Conservation (phyloP, 2,797 vertebrate genomes). For the Selene dorsalis region DNA sequence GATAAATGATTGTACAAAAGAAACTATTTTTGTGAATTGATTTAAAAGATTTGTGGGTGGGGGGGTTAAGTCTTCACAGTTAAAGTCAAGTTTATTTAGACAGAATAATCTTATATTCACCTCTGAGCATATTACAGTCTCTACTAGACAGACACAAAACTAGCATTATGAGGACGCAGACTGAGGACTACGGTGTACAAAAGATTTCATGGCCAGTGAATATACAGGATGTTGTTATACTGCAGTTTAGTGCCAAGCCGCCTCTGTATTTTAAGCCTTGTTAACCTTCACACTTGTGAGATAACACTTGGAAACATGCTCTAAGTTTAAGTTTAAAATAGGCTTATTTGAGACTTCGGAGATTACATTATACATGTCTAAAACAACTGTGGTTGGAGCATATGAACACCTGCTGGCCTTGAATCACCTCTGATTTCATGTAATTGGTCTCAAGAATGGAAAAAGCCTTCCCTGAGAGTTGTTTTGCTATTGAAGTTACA, state of each 20-base stretch:
- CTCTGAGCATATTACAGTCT: not conserved
- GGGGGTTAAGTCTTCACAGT: not conserved
- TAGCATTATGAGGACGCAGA: not conserved
- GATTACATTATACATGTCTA: not conserved
- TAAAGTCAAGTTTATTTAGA: not conserved
- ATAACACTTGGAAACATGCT: not conserved
- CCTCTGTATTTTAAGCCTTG: conserved; percentile 1
- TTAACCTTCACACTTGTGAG: not conserved
- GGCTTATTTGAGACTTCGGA: not conserved
- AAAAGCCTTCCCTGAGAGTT: not conserved
- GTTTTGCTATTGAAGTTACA: not conserved
- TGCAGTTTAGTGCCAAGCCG: not conserved
- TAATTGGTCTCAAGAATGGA: not conserved
- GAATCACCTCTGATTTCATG: not conserved
- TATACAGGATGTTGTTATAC: not conserved
- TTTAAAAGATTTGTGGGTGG: conserved; percentile 36
- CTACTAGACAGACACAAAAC: not conserved
- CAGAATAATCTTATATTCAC: not conserved
- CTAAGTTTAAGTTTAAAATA: not conserved
- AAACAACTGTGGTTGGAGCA: not conserved
- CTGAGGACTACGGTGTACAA: not conserved
- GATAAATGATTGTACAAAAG: conserved; percentile 65
- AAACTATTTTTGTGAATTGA: conserved; percentile 53
- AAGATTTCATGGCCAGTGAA: not conserved
- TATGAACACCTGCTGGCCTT: not conserved